A percentile compares a stretch with the other conserved stretches of the same genome.
phyloP scores from a whole-genome alignment of 2,888 invertebrate species.

The Tachina fera region DNA sequence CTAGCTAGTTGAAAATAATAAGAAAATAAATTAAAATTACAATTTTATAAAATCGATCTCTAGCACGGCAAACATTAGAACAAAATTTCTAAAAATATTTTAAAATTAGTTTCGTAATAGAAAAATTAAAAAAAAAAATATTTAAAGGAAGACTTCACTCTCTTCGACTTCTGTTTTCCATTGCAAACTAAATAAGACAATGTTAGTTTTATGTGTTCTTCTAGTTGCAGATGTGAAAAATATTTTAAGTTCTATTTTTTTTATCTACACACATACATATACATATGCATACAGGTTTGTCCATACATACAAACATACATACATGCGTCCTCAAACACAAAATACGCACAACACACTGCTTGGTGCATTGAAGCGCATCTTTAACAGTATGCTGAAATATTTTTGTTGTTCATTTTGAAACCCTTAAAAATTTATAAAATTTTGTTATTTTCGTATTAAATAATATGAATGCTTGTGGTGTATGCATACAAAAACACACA shows the following conservation, averaged over 20 bases:
- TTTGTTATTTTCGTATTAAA: too few relatives aligned
- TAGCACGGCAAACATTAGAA: too few relatives aligned
- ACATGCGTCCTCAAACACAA: constrained; percentile 35
- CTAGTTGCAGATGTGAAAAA: constrained; percentile 72
- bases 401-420: constrained; percentile 35
- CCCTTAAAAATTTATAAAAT: constrained; percentile 7
- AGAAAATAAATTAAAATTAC: too few relatives aligned
- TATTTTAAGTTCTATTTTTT: constrained; percentile 62
- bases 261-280: background rate
- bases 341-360: constrained; percentile 30
- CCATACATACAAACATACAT: constrained; percentile 1
- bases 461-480: background rate
- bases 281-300: background rate
- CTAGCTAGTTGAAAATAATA: too few relatives aligned
- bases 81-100: too few relatives aligned
- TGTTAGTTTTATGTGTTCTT: constrained; percentile 26
- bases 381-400: constrained; percentile 47
- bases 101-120: too few relatives aligned
- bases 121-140: background rate
- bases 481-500: background rate
- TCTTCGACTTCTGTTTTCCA: constrained; percentile 4
- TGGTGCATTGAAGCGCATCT: constrained; percentile 59
- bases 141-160: constrained; percentile 10
- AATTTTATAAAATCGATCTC: too few relatives aligned
- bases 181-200: constrained; percentile 27